Percentiles rank a stretch among this genome's conserved stretches.
phyloP scores from a whole-genome alignment of 1,140 invertebrate species.

The Dufourea novaeangliae region DNA sequence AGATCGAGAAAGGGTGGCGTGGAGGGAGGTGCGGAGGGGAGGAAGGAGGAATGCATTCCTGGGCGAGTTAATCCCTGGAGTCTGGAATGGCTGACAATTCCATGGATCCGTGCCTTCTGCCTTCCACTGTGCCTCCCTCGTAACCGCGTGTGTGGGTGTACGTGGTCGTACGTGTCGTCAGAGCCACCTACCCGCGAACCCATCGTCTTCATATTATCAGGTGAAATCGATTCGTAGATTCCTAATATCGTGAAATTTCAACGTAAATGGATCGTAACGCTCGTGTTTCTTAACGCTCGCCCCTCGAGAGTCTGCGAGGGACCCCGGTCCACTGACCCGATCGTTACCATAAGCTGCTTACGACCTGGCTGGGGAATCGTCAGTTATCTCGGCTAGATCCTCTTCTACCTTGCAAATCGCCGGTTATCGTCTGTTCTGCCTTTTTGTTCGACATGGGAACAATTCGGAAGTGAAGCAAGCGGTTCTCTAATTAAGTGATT shows the following conservation, averaged over 20 bases:
- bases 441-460: background rate
- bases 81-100: constrained; percentile 75
- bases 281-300: constrained; percentile 50
- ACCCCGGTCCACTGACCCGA: constrained; percentile 8
- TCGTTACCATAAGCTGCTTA: constrained; percentile 39
- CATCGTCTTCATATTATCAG: constrained; percentile 65
- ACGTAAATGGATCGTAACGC: constrained; percentile 72
- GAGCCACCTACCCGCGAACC: background rate
- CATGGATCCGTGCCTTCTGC: constrained; percentile 67
- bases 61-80: constrained; percentile 76
- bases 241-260: constrained; percentile 73
- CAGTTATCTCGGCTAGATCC: constrained; percentile 27
- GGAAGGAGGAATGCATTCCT: constrained; percentile 71
- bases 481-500: too few relatives aligned
- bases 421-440: background rate
- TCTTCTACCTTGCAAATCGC: background rate
- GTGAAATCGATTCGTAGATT: constrained; percentile 73
- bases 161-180: constrained; percentile 34
- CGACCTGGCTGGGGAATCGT: constrained; percentile 1
- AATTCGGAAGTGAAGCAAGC: background rate
- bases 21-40: constrained; percentile 38
- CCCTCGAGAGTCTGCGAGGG: background rate
- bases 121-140: constrained; percentile 37
- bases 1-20: constrained; percentile 28
- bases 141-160: constrained; percentile 40